Percentiles rank a stretch among this genome's conserved stretches.
phyloP scores from a whole-genome alignment of 2,113 vertebrate genomes.

The Chamaetylas fuelleborni region DNA sequence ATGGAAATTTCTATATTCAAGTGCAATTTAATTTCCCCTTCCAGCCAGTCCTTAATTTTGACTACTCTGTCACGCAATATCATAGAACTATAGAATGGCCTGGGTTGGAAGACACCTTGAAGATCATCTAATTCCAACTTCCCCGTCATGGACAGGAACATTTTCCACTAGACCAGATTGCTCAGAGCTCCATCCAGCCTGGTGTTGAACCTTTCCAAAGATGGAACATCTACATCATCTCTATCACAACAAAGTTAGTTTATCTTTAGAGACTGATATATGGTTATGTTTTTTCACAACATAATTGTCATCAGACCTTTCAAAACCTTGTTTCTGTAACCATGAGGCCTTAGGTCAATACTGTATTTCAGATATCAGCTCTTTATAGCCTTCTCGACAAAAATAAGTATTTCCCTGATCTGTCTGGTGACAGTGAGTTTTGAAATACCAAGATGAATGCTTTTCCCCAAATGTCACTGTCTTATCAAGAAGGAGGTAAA shows the following conservation, averaged over 20 bases:
- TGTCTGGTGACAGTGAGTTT: background rate
- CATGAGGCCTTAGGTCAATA: background rate
- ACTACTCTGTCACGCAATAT: background rate
- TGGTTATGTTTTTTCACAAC: background rate
- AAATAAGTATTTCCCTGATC: background rate
- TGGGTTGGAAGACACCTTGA: background rate
- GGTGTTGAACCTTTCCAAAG: background rate
- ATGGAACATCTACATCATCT: rapidly evolving
- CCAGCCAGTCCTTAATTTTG: background rate
- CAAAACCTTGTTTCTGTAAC: background rate
- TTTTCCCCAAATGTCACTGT: background rate
- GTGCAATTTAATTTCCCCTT: background rate
- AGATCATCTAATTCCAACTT: background rate
- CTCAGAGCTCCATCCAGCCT: background rate
- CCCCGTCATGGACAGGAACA: background rate
- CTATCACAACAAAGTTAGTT: background rate
- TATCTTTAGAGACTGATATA: background rate
- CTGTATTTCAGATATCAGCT: background rate
- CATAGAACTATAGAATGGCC: background rate
- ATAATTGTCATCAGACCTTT: background rate
- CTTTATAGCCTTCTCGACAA: background rate
- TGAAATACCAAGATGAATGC: background rate
- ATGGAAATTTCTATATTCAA: background rate
- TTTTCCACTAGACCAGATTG: background rate
- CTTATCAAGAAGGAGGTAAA: background rate